These are phyloP conservation scores for Pedetes capensis DNA, from an alignment of 2,113 vertebrate genomes.

Conservation along the genomic window DNA sequence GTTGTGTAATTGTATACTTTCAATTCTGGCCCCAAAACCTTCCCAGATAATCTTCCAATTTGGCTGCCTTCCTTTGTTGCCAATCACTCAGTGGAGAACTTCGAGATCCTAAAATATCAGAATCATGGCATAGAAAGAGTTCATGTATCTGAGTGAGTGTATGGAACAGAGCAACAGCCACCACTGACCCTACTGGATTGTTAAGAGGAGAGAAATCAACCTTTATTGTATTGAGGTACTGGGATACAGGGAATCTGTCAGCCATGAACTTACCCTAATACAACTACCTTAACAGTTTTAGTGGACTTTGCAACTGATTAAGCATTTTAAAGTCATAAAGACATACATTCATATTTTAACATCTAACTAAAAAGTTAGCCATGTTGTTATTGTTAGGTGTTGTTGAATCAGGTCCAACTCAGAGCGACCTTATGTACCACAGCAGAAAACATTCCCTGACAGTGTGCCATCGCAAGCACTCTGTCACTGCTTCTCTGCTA, in stretches of 20 bases:
- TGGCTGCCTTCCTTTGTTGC: background rate
- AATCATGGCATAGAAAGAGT: background rate
- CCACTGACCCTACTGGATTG: background rate
- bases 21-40: background rate
- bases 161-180: background rate
- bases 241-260: background rate
- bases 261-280: background rate
- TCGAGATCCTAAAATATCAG: background rate
- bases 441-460: too few species aligned
- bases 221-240: background rate
- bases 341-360: background rate
- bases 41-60: background rate
- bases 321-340: slow-evolving; percentile 35
- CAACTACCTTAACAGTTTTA: background rate
- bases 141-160: background rate
- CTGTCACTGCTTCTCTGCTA: too few species aligned
- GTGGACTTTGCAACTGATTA: background rate
- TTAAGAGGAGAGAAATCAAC: background rate
- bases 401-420: too few species aligned
- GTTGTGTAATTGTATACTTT: background rate
- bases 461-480: too few species aligned
- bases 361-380: slow-evolving; percentile 36
- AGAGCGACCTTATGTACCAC: too few species aligned
- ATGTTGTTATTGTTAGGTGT: too few species aligned
- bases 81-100: background rate